Percentiles rank a stretch among this genome's conserved stretches.
Evolutionary conservation across 1,140 invertebrate genomes (phyloP).

Genomic region (Leptinotarsa texana): DNA sequence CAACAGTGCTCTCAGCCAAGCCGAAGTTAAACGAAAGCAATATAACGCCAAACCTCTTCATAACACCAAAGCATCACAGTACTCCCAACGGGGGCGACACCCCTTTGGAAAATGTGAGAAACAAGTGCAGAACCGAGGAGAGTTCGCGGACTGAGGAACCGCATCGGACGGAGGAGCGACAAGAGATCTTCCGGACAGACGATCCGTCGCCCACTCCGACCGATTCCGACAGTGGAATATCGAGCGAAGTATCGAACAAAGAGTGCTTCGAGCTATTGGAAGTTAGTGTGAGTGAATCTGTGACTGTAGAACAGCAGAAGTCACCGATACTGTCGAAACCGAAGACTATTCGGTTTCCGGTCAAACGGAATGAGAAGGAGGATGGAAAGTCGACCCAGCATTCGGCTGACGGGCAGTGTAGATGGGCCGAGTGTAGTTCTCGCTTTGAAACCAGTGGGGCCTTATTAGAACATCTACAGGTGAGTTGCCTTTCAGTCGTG

Average conservation of each 20-base stretch:
- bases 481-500: conserved; percentile 47
- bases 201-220: conserved; percentile 39
- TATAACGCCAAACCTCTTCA: conserved; percentile 16
- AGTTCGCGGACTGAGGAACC: conserved; percentile 37
- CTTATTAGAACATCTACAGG: conserved; percentile 88
- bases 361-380: conserved; percentile 53
- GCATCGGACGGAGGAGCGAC: conserved; percentile 35
- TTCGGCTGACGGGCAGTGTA: conserved; percentile 63
- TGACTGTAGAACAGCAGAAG: conserved; percentile 48
- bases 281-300: conserved; percentile 40
- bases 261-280: conserved; percentile 47
- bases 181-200: conserved; percentile 19
- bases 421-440: conserved; percentile 83
- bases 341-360: conserved; percentile 77
- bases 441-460: conserved; percentile 76
- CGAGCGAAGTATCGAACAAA: conserved; percentile 35
- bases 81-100: neutral
- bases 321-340: conserved; percentile 74
- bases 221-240: conserved; percentile 51
- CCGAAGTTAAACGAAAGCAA: conserved; percentile 34
- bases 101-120: conserved; percentile 14
- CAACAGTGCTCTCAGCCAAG: conserved; percentile 47
- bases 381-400: conserved; percentile 44
- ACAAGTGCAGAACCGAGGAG: conserved; percentile 30
- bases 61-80: conserved; percentile 28